Conservation (phyloP, 2,888 invertebrate genomes). For the Blastobasis lacticolella region DNA sequence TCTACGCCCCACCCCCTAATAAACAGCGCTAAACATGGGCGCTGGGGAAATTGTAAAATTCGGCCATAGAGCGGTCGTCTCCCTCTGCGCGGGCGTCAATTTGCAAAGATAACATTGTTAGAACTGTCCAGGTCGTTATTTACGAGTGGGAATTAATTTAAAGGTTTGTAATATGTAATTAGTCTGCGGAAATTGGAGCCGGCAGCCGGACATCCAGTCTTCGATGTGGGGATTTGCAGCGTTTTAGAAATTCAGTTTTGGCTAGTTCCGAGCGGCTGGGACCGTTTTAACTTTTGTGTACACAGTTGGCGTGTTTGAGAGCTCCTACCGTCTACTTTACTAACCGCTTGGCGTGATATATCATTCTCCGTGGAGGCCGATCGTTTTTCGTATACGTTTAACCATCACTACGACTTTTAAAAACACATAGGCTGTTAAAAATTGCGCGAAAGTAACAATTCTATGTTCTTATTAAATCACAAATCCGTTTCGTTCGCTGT, state of each 20-base stretch:
- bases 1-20: constrained; percentile 42
- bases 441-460: too few species aligned
- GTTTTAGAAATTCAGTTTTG: too few species aligned
- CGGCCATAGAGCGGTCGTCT: constrained; percentile 38
- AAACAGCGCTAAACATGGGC: constrained; percentile 65
- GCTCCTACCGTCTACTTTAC: too few species aligned
- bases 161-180: constrained; percentile 42
- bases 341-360: too few species aligned
- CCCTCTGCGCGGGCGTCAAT: constrained; percentile 49
- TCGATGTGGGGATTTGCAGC: constrained; percentile 8
- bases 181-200: constrained; percentile 28
- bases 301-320: too few species aligned
- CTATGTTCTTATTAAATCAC: too few species aligned
- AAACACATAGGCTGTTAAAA: neutral
- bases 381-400: neutral
- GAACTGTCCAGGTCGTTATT: constrained; percentile 34
- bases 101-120: constrained; percentile 64
- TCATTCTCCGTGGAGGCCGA: too few species aligned
- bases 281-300: too few species aligned
- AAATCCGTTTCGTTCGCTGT: too few species aligned
- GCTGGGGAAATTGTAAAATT: constrained; percentile 64
- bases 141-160: constrained; percentile 51
- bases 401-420: neutral
- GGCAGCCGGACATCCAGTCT: constrained; percentile 10
- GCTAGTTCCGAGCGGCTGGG: too few species aligned